Percentiles rank a stretch among this genome's conserved stretches.
phyloP scores from a whole-genome alignment of 2,797 vertebrate genomes.

The Lagodon rhomboides region DNA sequence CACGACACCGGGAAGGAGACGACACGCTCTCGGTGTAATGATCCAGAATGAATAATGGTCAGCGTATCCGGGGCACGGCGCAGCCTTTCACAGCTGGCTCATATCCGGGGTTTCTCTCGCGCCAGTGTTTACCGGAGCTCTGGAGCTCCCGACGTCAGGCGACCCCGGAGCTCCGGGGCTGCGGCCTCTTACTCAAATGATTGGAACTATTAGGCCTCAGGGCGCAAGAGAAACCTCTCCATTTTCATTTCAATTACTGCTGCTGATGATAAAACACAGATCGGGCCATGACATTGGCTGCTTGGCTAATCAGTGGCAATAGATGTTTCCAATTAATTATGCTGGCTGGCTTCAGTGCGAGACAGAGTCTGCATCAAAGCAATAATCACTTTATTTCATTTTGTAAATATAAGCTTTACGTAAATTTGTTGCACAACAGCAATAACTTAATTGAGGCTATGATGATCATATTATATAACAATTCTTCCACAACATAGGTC shows the following conservation, averaged over 20 bases:
- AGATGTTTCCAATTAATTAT: slow-evolving; percentile 74
- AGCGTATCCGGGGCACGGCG: slow-evolving; percentile 43
- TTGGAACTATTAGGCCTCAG: slow-evolving; percentile 53
- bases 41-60: slow-evolving; percentile 72
- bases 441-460: slow-evolving; percentile 50
- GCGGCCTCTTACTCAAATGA: slow-evolving; percentile 49
- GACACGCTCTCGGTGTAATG: slow-evolving; percentile 60
- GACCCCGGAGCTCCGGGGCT: slow-evolving; percentile 44
- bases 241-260: slow-evolving; percentile 77
- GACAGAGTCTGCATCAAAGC: slow-evolving; percentile 54
- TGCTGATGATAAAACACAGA: slow-evolving; percentile 72
- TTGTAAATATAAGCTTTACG: slow-evolving; percentile 43
- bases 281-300: slow-evolving; percentile 69
- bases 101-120: slow-evolving; percentile 38
- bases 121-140: slow-evolving; percentile 49
- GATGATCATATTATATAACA: slow-evolving; percentile 27
- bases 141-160: slow-evolving; percentile 8
- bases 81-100: slow-evolving; percentile 42
- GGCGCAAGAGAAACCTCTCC: slow-evolving; percentile 44
- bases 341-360: slow-evolving; percentile 50
- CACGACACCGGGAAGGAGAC: slow-evolving; percentile 15
- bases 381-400: slow-evolving; percentile 67
- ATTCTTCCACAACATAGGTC: slow-evolving; percentile 9
- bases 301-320: slow-evolving; percentile 71
- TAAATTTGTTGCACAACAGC: slow-evolving; percentile 56